Evolutionary conservation across 2,113 vertebrate genomes (phyloP).

Genomic region (Syngnathoides biaculeatus): DNA sequence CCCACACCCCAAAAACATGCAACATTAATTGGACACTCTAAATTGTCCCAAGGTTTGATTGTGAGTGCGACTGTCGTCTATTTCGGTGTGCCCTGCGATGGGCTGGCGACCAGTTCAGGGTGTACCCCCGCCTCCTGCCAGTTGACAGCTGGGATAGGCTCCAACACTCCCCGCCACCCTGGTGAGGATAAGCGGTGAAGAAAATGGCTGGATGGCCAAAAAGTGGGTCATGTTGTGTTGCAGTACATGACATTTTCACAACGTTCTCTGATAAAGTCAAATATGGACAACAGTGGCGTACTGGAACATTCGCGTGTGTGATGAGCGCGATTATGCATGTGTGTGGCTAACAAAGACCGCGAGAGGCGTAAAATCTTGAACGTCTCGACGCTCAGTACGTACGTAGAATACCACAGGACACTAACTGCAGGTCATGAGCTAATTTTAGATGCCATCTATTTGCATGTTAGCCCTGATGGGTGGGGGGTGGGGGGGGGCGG

Average conservation of each 20-base stretch:
- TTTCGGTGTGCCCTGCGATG: too few relatives aligned
- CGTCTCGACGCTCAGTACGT: conserved; percentile 17
- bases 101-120: too few relatives aligned
- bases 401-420: conserved; percentile 32
- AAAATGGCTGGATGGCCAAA: too few relatives aligned
- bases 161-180: too few relatives aligned
- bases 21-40: too few relatives aligned
- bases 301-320: neutral
- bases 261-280: neutral
- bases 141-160: too few relatives aligned
- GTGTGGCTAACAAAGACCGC: conserved; percentile 3
- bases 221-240: neutral
- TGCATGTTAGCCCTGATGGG: conserved; percentile 21
- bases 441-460: conserved; percentile 56
- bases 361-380: conserved; percentile 31
- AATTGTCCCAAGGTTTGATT: too few relatives aligned
- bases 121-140: too few relatives aligned
- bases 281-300: neutral
- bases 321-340: conserved; percentile 11
- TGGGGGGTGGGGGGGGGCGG: neutral
- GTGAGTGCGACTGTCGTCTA: too few relatives aligned
- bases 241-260: neutral
- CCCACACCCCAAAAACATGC: too few relatives aligned
- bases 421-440: conserved; percentile 50
- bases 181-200: too few relatives aligned